Evolutionary conservation across 2,113 vertebrate species (phyloP).

Genomic region (Sphyrna mokarran): DNA sequence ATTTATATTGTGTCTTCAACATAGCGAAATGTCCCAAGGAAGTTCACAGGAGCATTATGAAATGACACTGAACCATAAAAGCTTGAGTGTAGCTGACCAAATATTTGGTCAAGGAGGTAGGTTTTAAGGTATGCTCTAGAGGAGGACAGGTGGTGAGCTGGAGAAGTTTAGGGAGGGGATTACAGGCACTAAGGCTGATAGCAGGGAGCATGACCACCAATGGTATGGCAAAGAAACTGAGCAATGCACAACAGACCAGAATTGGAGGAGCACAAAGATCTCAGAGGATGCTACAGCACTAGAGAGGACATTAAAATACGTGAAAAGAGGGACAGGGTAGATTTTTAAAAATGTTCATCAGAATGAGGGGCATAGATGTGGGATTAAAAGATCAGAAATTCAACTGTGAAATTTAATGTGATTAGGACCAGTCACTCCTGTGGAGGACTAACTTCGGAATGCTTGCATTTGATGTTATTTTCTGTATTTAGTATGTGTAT

Average conservation of each 20-base stretch:
- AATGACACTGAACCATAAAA: background rate
- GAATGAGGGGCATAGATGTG: background rate
- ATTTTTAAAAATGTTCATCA: background rate
- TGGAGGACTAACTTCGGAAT: background rate
- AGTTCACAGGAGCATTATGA: background rate
- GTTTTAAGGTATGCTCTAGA: background rate
- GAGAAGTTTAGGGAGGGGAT: background rate
- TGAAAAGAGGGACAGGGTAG: background rate
- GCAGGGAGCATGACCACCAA: background rate
- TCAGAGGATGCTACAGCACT: background rate
- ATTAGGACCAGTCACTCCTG: background rate
- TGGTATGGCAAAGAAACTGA: background rate
- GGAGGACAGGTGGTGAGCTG: background rate
- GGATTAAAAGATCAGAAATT: background rate
- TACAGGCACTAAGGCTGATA: background rate
- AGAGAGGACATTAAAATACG: background rate
- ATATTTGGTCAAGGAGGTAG: background rate
- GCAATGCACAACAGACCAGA: background rate
- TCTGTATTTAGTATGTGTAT: background rate
- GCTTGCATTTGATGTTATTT: background rate
- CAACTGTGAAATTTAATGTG: background rate
- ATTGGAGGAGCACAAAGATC: background rate
- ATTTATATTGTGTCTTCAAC: too few relatives aligned
- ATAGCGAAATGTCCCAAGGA: background rate
- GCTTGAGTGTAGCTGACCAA: background rate